Percentiles rank a stretch among this genome's conserved stretches.
Conservation (phyloP, 2,113 vertebrate genomes). For the Pseudorasbora parva region DNA sequence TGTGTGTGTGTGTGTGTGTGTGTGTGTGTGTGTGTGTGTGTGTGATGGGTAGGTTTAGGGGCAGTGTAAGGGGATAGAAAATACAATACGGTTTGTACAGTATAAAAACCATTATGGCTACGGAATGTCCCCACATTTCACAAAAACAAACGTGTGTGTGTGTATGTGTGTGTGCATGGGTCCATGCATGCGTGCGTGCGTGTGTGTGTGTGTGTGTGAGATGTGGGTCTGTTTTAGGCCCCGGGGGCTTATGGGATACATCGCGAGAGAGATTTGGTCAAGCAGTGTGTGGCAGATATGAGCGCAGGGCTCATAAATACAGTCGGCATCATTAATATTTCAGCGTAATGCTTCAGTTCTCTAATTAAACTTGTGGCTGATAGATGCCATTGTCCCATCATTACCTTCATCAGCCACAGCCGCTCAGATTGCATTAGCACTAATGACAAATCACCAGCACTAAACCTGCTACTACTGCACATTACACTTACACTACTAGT, state of each 20-base stretch:
- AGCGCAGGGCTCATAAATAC: constrained; percentile 79
- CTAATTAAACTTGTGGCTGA: constrained; percentile 81
- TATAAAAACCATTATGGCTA: no score
- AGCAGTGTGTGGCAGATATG: constrained; percentile 70
- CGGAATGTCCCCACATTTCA: no score
- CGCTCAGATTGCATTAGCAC: constrained; percentile 22
- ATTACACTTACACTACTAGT: background rate
- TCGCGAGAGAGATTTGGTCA: constrained; percentile 59
- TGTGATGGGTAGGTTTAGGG: no score
- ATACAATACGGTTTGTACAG: no score
- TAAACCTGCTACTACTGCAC: background rate
- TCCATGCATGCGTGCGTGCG: no score
- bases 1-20: no score
- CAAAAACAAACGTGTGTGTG: no score
- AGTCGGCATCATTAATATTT: constrained; percentile 83
- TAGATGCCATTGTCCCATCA: constrained; percentile 78
- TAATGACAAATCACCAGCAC: constrained; percentile 24
- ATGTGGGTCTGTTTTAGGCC: constrained; percentile 6
- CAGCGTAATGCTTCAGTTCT: constrained; percentile 79
- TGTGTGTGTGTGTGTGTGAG: background rate
- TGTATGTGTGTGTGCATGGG: no score
- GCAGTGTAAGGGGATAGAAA: no score
- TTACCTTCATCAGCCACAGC: constrained; percentile 44
- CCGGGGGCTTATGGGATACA: constrained; percentile 8
- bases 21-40: no score